These are phyloP conservation scores for Neodon shergylaensis DNA, from an alignment of 2,113 vertebrate genomes.

Conservation along the genomic window DNA sequence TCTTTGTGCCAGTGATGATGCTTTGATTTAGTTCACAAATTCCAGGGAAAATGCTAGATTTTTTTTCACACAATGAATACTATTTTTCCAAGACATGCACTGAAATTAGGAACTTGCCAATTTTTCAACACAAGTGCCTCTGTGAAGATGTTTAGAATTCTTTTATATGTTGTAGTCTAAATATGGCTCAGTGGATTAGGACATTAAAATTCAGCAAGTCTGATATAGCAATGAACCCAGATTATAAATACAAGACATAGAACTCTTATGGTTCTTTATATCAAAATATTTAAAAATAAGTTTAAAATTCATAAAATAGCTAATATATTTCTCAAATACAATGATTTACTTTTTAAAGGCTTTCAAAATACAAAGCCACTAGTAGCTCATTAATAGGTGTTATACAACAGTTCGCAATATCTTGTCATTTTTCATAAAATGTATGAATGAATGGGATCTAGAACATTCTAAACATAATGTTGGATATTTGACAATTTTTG, in stretches of 20 bases:
- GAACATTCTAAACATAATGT: not conserved
- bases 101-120: conserved; percentile 69
- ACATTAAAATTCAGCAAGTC: conserved; percentile 52
- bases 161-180: conserved; percentile 40
- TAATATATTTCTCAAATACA: not conserved
- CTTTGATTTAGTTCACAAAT: conserved; percentile 77
- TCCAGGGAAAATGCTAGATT: conserved; percentile 58
- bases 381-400: not conserved
- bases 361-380: not conserved
- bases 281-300: not conserved
- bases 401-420: not conserved
- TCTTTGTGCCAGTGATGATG: conserved; percentile 73
- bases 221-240: conserved; percentile 42
- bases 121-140: conserved; percentile 41
- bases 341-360: not conserved
- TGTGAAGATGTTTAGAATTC: conserved; percentile 1
- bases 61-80: conserved; percentile 35
- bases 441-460: not conserved
- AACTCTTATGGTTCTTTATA: not conserved
- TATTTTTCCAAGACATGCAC: conserved; percentile 56
- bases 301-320: not conserved
- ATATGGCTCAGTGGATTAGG: conserved; percentile 16
- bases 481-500: not conserved
- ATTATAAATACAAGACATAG: not conserved
- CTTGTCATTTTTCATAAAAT: not conserved